Evolutionary conservation across 2,797 vertebrate species (phyloP).

Genomic region (Sylvia borin): DNA sequence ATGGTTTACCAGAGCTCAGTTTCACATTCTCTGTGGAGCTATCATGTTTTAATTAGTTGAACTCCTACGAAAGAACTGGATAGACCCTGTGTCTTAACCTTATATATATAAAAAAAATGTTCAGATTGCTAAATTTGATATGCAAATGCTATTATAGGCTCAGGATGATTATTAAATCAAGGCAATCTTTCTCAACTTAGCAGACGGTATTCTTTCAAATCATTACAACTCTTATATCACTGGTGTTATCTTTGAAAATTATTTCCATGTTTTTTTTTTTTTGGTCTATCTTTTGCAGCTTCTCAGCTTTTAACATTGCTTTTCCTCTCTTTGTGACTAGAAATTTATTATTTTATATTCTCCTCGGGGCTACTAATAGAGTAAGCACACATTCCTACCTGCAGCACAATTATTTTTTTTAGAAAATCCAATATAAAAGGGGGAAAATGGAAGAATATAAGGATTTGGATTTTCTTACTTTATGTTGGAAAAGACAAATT

Average conservation of each 20-base stretch:
- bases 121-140: background rate
- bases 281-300: background rate
- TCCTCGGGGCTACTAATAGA: background rate
- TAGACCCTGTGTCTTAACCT: background rate
- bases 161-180: background rate
- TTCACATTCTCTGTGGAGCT: background rate
- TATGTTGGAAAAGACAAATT: background rate
- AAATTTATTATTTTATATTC: background rate
- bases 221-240: background rate
- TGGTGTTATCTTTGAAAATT: background rate
- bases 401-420: background rate
- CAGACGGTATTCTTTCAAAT: background rate
- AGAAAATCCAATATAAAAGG: background rate
- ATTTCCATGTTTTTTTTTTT: background rate
- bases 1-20: background rate
- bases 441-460: background rate
- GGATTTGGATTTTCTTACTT: background rate
- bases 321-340: background rate
- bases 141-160: background rate
- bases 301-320: background rate
- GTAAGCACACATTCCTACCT: background rate
- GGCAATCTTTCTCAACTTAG: background rate
- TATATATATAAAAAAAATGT: background rate
- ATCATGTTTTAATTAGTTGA: background rate
- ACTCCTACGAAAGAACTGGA: background rate